These are phyloP conservation scores for Drosophila willistoni DNA, from an alignment of 1,140 invertebrate species.

Conservation along the genomic window DNA sequence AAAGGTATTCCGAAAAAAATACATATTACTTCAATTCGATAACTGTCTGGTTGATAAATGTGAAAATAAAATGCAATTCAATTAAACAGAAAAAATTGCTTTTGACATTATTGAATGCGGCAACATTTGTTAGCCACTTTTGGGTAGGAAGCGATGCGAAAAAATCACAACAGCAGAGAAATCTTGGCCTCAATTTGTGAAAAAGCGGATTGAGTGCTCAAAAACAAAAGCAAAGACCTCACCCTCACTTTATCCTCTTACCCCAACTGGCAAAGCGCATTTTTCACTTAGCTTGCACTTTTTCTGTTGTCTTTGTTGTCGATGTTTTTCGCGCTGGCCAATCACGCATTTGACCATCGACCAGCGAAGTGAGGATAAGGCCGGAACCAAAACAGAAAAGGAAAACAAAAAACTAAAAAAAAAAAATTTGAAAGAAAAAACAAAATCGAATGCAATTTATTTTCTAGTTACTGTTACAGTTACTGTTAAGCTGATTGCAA, in stretches of 20 bases:
- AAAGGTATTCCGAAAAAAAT: neutral
- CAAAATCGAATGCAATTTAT: constrained; percentile 80
- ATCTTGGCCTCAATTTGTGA: constrained; percentile 55
- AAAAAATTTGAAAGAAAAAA: constrained; percentile 26
- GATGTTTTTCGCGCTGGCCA: constrained; percentile 59
- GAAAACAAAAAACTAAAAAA: neutral
- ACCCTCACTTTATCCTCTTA: constrained; percentile 18
- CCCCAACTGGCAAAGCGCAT: constrained; percentile 45
- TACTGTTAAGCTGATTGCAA: constrained; percentile 79
- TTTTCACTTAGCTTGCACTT: constrained; percentile 53
- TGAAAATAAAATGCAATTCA: constrained; percentile 40
- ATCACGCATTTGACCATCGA: constrained; percentile 70
- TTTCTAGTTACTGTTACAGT: constrained; percentile 80
- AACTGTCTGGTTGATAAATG: constrained; percentile 50
- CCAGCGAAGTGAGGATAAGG: constrained; percentile 46
- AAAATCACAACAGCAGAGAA: constrained; percentile 55
- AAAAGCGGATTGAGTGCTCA: constrained; percentile 53
- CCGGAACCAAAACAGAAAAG: constrained; percentile 17
- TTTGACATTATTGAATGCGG: constrained; percentile 48
- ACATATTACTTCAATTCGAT: constrained; percentile 22
- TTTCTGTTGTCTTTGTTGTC: constrained; percentile 23
- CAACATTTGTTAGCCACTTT: constrained; percentile 49
- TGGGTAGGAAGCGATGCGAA: constrained; percentile 5
- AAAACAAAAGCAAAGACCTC: constrained; percentile 34
- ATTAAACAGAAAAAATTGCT: constrained; percentile 71